Conservation (phyloP, 2,888 invertebrate species). For the Tenthredo distinguenda region DNA sequence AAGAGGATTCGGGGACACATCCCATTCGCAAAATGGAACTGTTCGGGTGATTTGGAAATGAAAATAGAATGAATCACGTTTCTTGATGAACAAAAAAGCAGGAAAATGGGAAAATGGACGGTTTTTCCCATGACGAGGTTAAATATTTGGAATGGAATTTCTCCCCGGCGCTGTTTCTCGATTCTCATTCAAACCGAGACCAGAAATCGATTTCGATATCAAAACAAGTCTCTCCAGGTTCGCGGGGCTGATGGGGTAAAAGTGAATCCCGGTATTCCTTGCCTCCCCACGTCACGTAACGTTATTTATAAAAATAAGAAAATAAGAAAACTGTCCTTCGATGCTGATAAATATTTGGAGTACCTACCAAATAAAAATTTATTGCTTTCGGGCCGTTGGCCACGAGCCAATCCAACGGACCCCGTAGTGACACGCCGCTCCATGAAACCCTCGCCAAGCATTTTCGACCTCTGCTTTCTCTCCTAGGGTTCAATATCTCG, state of each 20-base stretch:
- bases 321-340: constrained; percentile 32
- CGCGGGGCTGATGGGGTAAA: neutral
- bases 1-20: neutral
- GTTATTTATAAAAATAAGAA: constrained; percentile 36
- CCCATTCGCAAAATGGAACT: neutral
- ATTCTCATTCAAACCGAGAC: neutral
- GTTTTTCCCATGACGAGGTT: neutral
- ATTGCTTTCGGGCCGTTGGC: constrained; percentile 47
- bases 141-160: neutral
- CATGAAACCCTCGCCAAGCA: constrained; percentile 32
- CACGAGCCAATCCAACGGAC: constrained; percentile 28
- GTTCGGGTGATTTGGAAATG: neutral
- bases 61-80: neutral
- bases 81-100: neutral
- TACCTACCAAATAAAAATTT: constrained; percentile 46
- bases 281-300: neutral
- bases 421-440: constrained; percentile 32
- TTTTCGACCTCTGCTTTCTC: constrained; percentile 31
- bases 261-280: constrained; percentile 4
- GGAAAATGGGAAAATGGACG: neutral
- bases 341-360: constrained; percentile 50
- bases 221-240: constrained; percentile 15
- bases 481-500: constrained; percentile 30
- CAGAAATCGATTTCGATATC: neutral
- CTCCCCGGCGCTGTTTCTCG: neutral